A percentile compares a stretch with the other conserved stretches of the same genome.
These are phyloP conservation scores for Bradypodion ventrale DNA, from an alignment of 2,797 vertebrate species.

Conservation along the genomic window DNA sequence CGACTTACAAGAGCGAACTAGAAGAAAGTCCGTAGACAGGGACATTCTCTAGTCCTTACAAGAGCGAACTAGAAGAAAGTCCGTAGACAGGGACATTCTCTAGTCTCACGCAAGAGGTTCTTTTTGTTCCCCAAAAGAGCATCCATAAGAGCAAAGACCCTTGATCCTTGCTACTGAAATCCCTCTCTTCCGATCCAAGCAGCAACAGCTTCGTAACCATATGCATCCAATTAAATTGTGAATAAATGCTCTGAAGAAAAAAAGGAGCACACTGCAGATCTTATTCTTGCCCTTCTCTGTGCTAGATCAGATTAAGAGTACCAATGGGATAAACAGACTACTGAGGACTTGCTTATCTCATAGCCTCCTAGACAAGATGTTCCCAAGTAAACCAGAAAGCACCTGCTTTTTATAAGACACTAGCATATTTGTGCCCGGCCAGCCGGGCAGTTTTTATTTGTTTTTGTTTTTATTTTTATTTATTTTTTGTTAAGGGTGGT, in stretches of 20 bases:
- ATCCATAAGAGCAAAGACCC: not conserved
- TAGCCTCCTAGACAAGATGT: not conserved
- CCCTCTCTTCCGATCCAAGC: not conserved
- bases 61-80: rapidly evolving
- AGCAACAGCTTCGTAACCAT: not conserved
- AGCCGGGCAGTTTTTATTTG: too few relatives aligned
- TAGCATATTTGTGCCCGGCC: too few relatives aligned
- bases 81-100: not conserved
- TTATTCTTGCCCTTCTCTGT: not conserved
- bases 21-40: not conserved
- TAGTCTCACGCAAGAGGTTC: not conserved
- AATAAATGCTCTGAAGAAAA: not conserved
- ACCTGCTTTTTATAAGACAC: not conserved
- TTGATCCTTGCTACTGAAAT: not conserved
- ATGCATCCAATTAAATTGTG: not conserved
- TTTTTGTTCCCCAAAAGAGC: not conserved
- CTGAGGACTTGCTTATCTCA: not conserved
- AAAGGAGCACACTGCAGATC: not conserved
- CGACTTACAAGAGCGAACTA: rapidly evolving
- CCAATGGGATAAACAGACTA: not conserved
- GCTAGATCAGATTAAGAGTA: not conserved
- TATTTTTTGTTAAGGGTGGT: too few relatives aligned
- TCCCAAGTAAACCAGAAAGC: not conserved
- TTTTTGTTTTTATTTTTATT: too few relatives aligned
- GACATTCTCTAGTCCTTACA: not conserved